phyloP scores from a whole-genome alignment of 2,888 invertebrate genomes.

The Tethea ocularis region DNA sequence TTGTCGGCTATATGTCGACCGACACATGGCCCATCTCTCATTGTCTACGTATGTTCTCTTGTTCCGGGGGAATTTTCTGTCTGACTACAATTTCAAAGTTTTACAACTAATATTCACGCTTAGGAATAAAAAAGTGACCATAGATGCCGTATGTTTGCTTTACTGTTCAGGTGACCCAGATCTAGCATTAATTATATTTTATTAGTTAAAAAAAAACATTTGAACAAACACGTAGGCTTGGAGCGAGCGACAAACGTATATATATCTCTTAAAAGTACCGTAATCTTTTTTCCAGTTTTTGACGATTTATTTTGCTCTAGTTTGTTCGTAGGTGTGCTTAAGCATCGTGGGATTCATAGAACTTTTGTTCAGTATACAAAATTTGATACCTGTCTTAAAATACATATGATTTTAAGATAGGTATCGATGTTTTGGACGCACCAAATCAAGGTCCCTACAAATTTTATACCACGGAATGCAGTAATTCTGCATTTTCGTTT shows the following conservation, averaged over 20 bases:
- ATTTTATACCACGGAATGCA: constrained; percentile 8
- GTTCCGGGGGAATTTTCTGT: constrained; percentile 40
- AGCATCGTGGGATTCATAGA: background rate
- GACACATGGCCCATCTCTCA: constrained; percentile 59
- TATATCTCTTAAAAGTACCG: constrained; percentile 49
- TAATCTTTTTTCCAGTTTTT: constrained; percentile 55
- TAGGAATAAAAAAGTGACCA: constrained; percentile 13
- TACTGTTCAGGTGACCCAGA: constrained; percentile 22
- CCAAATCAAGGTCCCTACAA: background rate
- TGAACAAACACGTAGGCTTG: constrained; percentile 18
- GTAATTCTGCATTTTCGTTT: constrained; percentile 25
- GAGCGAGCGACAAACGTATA: constrained; percentile 32
- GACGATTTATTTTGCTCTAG: constrained; percentile 55
- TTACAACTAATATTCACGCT: background rate
- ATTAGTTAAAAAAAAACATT: constrained; percentile 25
- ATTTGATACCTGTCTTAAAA: too few species aligned
- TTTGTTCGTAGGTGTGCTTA: constrained; percentile 28
- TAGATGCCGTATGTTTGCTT: constrained; percentile 16
- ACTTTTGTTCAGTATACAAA: background rate
- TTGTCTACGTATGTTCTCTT: constrained; percentile 49
- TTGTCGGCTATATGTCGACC: constrained; percentile 66
- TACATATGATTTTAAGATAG: background rate
- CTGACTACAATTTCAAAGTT: background rate
- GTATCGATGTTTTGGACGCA: background rate
- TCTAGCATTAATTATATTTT: constrained; percentile 24